Evolutionary conservation across 37 sponge, comb jelly and placozoan genomes (phyloP), one percentile per base, ranked within the genome.

Genomic region (Halisarca cf. caerulea): DNA sequence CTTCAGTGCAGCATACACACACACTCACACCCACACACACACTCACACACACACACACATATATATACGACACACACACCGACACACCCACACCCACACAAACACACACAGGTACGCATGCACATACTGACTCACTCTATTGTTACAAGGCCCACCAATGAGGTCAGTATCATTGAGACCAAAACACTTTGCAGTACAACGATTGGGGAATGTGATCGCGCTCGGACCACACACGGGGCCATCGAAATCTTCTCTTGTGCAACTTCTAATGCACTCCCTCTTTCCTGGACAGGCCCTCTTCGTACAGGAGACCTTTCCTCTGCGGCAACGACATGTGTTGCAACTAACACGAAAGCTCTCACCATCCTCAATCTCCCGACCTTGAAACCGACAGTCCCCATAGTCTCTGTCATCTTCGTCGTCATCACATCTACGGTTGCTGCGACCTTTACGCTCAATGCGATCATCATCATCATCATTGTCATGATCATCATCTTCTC

Each of bases 161-260:
- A 74, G 77, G 18, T 74, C 42, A 40, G 77, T 40, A 37, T 74
- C 77, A 6, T 74, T 74, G 21, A 74, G 18, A 5, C 77, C 77
- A 37, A 74, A 74, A 6, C 77, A 74, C 42, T 6, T 40, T 3
- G 77, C 77, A 23, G 21, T n/a, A 24, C 77, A 74, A 5, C 77
- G 36, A 44, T 37, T 74, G 24, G 77, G 77, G 77, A 74, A 74
- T 2, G 77, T 74, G 45, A 74, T 25, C n/a, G 77, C 77, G 17
- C 77, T 37, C n/a, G 77, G 45, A 2, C 45, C 77, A 21, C 77
- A 74, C 43, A 74, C 77, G 1, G 77, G 77, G 17, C 45, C 45
- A 6, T 42, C 41, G 24, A 37, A 32, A 25, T 74, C 36, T n/a
- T n/a, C 3, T n/a, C 64, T n/a, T 7, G 30, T 62, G 77, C 77